Conservation (phyloP, 1,140 invertebrate species). For the Cherax destructor region DNA sequence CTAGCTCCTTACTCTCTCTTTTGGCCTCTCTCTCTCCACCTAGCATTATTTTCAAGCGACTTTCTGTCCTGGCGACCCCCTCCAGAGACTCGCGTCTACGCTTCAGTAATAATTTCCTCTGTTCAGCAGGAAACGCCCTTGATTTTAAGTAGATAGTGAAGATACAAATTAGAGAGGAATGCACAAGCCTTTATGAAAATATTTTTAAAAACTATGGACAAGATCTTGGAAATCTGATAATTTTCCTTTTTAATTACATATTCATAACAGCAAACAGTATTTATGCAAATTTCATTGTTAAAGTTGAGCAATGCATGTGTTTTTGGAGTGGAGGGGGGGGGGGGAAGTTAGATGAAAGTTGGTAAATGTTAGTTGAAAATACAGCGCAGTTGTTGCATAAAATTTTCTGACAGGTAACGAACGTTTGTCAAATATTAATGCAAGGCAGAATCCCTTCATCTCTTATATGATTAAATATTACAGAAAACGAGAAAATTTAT, state of each 20-base stretch:
- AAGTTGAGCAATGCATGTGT: too few relatives aligned
- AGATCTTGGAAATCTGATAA: too few relatives aligned
- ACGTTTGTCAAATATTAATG: background rate
- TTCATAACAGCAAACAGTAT: too few relatives aligned
- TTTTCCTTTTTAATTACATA: too few relatives aligned
- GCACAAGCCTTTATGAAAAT: conserved; percentile 14
- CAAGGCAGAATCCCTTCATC: background rate
- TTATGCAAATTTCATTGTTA: too few relatives aligned
- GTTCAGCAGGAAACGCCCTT: conserved; percentile 31
- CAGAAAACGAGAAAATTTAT: too few relatives aligned
- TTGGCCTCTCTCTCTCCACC: background rate
- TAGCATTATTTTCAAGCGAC: conserved; percentile 24
- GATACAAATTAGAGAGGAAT: conserved; percentile 32
- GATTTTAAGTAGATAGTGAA: conserved; percentile 24
- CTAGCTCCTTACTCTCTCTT: background rate
- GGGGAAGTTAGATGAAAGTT: too few relatives aligned
- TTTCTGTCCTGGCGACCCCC: conserved; percentile 8
- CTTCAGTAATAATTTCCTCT: conserved; percentile 26
- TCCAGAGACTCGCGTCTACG: conserved; percentile 1
- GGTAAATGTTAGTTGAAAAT: too few relatives aligned
- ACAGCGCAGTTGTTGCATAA: too few relatives aligned
- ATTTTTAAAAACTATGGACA: background rate
- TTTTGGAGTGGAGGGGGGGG: too few relatives aligned
- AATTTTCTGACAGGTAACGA: background rate
- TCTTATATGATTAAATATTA: background rate